Evolutionary conservation across 2,113 vertebrate genomes (phyloP).

Genomic region (Daphoenositta chrysoptera): DNA sequence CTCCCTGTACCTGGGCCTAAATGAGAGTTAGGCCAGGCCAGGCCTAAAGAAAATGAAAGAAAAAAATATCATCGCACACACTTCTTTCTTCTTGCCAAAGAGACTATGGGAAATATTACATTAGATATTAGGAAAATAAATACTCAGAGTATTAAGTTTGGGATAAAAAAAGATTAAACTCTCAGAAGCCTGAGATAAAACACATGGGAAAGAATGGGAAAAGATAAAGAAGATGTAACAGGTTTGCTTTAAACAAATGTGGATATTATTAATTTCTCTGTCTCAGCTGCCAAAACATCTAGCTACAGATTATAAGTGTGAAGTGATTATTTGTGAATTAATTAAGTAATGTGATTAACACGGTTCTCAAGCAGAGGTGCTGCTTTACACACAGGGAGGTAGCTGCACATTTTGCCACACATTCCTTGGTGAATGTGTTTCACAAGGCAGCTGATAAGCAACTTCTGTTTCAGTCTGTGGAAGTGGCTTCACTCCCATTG

Average conservation of each 20-base stretch:
- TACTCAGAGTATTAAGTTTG: neutral
- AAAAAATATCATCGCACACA: neutral
- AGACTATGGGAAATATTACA: neutral
- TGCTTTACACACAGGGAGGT: neutral
- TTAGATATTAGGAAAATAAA: neutral
- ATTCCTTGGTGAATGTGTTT: neutral
- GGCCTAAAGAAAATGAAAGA: neutral
- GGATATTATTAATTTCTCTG: neutral
- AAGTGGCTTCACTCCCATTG: neutral
- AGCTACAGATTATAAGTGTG: neutral
- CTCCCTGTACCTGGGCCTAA: neutral
- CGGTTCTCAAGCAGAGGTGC: neutral
- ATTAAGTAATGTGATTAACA: constrained; percentile 43
- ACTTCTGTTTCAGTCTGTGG: neutral
- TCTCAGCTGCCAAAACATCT: constrained; percentile 14
- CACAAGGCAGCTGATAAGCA: neutral
- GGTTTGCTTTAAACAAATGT: neutral
- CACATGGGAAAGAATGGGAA: neutral
- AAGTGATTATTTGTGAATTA: constrained; percentile 39
- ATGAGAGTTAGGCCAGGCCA: neutral
- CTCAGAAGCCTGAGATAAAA: neutral
- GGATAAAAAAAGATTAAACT: neutral
- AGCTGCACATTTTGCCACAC: neutral
- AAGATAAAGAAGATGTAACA: neutral
- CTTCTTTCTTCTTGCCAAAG: neutral